Base-by-base conservation (phyloP, 1,140 invertebrate genomes). In the Micrasema longulum region DNA sequence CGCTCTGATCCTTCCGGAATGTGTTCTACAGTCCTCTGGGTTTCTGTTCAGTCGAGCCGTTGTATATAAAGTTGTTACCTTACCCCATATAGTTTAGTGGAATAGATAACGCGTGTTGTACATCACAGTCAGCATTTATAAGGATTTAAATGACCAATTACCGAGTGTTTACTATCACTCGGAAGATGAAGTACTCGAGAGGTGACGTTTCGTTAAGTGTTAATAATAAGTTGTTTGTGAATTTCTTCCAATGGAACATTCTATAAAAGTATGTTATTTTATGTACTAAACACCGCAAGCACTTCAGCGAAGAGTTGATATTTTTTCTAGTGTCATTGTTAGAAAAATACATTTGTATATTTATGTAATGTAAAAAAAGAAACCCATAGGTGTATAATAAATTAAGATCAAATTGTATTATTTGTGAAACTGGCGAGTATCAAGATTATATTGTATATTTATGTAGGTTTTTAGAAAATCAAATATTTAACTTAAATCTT, bases 301-400 rank as follows among this genome's bases (percentile, higher is more conserved):
- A n/a, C 14, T 52, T 55, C 68, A 63, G 68, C 50, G 55, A 48
- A 67, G 22, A 23, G 9, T 62, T 62, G 43, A 69, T 69, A 69
- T 69, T 69, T 55, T 69, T 60, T 57, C 53, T 62, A 69, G 55
- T 69, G 68, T 69, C 52, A 69, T 57, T 69, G 55, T 69, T 57
- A 41, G 31, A 35, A 16, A 62, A 67, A 38, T 35, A 35, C 26
- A 62, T 63, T 69, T 69, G 68, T 69, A 69, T 63, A 69, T 69
- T 69, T 69, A 63, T 69, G 35, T 53, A 69, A 22, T 55, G 66
- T 36, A 69, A 22, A 63, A 63, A 62, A 23, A 62, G 20, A 16
- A 41, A 62, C 22, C 18, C 43, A 62, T 43, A 63, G 31, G 55
- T 60, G 55, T 63, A 63, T 63, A 38, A 43, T 63, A 63, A 63